Conservation (phyloP, 2,888 invertebrate genomes). For the Drosophila antonietae region DNA sequence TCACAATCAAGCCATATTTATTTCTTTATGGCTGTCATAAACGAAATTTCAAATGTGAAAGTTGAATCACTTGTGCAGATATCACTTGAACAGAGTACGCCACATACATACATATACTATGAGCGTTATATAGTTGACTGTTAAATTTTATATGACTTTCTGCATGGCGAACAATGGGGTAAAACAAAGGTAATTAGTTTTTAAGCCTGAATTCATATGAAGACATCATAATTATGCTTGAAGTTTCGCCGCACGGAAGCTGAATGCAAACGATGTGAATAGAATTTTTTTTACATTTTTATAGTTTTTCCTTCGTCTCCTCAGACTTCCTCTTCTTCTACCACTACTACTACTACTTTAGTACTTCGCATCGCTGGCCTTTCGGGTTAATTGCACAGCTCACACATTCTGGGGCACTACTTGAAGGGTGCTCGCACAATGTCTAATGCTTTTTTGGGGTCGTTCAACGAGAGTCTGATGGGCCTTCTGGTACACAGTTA, state of each 20-base stretch:
- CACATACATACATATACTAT: background rate
- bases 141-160: conserved; percentile 4
- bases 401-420: conserved; percentile 33
- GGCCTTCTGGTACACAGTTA: conserved; percentile 35
- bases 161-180: background rate
- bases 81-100: background rate
- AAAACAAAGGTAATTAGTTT: conserved; percentile 6
- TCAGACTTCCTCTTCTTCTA: background rate
- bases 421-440: conserved; percentile 28
- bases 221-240: conserved; percentile 12
- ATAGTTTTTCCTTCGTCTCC: background rate
- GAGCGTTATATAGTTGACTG: background rate
- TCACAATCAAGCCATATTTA: background rate
- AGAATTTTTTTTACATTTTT: conserved; percentile 5
- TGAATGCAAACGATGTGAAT: conserved; percentile 9
- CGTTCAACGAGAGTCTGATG: conserved; percentile 28
- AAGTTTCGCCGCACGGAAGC: background rate
- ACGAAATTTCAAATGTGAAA: background rate
- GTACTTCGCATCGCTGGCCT: conserved; percentile 13
- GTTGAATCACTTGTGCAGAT: conserved; percentile 1
- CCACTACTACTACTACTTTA: background rate
- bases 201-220: conserved; percentile 1
- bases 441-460: conserved; percentile 25
- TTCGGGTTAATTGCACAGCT: conserved; percentile 50
- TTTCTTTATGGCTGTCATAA: background rate